Evolutionary conservation across 92 coral and sea anemone genomes (phyloP).

Genomic region (Chrysogorgia sp.): DNA sequence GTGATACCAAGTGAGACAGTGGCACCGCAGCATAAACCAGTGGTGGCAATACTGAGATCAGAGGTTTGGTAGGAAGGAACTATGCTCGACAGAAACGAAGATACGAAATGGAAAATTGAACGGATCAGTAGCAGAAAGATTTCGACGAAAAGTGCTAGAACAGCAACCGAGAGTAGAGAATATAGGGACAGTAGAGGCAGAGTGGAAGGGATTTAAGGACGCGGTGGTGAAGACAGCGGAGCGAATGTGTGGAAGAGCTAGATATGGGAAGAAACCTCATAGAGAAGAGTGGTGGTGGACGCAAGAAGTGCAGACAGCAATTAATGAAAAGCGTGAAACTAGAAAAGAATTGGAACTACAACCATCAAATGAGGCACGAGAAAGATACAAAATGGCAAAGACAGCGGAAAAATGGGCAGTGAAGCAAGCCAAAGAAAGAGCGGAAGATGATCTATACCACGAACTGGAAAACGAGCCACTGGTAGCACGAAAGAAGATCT

Average conservation of each 20-base stretch:
- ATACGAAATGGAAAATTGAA: background rate
- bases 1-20: background rate
- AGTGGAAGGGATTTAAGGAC: constrained; percentile 7
- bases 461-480: no score
- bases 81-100: background rate
- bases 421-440: background rate
- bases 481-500: no score
- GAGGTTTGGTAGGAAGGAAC: background rate
- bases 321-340: background rate
- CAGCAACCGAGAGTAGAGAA: background rate
- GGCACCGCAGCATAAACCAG: background rate
- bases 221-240: background rate
- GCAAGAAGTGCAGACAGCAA: background rate
- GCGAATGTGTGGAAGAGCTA: background rate
- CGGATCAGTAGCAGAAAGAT: background rate
- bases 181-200: background rate
- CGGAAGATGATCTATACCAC: background rate
- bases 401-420: constrained; percentile 4
- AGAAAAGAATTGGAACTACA: background rate
- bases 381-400: background rate
- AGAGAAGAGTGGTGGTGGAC: constrained; percentile 19
- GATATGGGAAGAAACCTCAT: background rate
- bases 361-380: background rate
- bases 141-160: background rate
- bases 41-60: background rate